Percentiles rank a stretch among this genome's conserved stretches.
phyloP scores from a whole-genome alignment of 2,113 vertebrate genomes.

The Danionella cerebrum region DNA sequence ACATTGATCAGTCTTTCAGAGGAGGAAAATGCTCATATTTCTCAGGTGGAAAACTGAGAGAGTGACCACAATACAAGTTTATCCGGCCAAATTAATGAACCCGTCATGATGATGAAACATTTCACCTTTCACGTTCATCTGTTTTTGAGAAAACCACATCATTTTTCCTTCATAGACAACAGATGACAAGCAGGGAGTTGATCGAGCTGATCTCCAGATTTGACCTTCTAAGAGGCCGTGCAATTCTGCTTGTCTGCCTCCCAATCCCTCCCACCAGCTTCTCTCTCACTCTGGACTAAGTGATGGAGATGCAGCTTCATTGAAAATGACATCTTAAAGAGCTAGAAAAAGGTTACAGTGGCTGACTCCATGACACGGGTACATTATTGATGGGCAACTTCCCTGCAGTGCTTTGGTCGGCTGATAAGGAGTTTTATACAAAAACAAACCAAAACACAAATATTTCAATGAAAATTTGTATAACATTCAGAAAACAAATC shows the following conservation, averaged over 20 bases:
- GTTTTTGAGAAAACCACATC: constrained; percentile 5
- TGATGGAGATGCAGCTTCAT: constrained; percentile 51
- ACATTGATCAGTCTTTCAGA: no score
- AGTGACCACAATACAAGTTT: no score
- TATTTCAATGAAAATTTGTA: no score
- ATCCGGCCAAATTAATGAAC: no score
- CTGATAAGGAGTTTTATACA: constrained; percentile 42
- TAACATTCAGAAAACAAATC: not conserved
- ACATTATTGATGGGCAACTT: constrained; percentile 46
- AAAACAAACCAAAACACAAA: not conserved
- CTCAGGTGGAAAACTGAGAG: no score
- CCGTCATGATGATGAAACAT: no score
- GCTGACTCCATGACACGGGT: constrained; percentile 41
- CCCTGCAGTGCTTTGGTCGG: constrained; percentile 17
- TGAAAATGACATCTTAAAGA: constrained; percentile 50
- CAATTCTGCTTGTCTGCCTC: not conserved
- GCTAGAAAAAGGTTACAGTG: constrained; percentile 47
- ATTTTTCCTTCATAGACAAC: constrained; percentile 6
- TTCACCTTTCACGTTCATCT: constrained; percentile 30
- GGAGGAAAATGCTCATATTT: no score
- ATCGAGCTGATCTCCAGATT: constrained; percentile 36
- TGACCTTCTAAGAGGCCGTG: constrained; percentile 37
- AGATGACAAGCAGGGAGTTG: constrained; percentile 28
- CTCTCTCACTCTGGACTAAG: constrained; percentile 25
- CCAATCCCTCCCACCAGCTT: not conserved